These are phyloP conservation scores for Gyrodactylus bullatarudis DNA, from an alignment of 1,140 invertebrate species.

Conservation along the genomic window DNA sequence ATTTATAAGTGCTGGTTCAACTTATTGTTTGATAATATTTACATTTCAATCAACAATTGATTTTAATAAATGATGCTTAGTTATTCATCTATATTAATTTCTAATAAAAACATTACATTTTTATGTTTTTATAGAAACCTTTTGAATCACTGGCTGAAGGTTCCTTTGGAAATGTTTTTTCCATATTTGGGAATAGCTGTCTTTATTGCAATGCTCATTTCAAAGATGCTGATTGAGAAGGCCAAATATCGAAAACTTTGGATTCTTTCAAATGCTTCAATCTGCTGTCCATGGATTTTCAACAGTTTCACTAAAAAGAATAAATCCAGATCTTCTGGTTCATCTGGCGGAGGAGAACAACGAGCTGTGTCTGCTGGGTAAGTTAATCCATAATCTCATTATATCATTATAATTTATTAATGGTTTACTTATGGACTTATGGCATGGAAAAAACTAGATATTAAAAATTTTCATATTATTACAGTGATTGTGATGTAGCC, in stretches of 20 bases:
- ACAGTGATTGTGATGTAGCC: too few species aligned
- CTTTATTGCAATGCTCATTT: background rate
- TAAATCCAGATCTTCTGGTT: too few species aligned
- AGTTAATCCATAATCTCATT: too few species aligned
- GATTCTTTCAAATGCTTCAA: background rate
- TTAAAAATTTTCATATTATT: too few species aligned
- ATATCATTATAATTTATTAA: too few species aligned
- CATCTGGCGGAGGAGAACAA: too few species aligned
- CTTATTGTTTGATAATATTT: background rate
- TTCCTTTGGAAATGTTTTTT: constrained; percentile 2
- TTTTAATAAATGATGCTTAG: too few species aligned
- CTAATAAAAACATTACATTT: background rate
- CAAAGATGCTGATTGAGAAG: background rate
- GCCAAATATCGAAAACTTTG: background rate
- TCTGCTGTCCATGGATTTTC: background rate
- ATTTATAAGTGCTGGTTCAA: background rate
- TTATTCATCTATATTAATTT: too few species aligned
- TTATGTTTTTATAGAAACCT: constrained; percentile 1
- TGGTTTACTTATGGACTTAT: too few species aligned
- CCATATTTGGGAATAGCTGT: background rate
- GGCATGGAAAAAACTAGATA: too few species aligned
- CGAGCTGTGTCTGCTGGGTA: too few species aligned
- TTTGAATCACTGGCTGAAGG: constrained; percentile 2
- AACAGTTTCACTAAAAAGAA: background rate
- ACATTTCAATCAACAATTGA: background rate